Base-by-base conservation (phyloP, 2,113 vertebrate genomes). In the Menura novaehollandiae region DNA sequence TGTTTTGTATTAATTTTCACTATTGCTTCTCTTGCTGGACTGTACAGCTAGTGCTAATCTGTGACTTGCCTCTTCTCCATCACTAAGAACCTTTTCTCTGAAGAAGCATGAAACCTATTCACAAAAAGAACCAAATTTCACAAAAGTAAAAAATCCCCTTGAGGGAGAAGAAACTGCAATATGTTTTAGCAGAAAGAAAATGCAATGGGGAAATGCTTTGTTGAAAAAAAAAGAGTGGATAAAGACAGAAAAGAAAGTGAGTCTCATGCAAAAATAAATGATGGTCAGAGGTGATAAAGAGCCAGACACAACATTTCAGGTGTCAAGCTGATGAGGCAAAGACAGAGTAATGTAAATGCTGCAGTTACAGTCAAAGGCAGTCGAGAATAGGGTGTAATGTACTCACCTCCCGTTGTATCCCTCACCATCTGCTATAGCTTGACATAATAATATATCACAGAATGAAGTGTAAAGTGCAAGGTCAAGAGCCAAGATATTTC, bases 401-500 rank as follows among this genome's bases (percentile, higher is more conserved):
- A 84, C 82, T 91, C 79, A 92, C 68, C 75, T 95, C 60, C 51
- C 63, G 37, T 43, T 91, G 67, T 72, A 74, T 89, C 68, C 28
- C 46, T 83, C 73, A 94, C 79, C 83, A 88, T 88, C 91, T 96
- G 85, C 63, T 95, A 2, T 24, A 33, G 73, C 63, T 80, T 85
- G 94, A 88, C 88, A 83, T 21, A 37, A 74, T 15, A 66, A 64
- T 90, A 43, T 59, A 77, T 88, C 87, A 93, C 63, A 88, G 67
- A 94, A 83, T 44, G 59, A 93, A 86, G 74, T 35, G 81, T 72
- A 71, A 95, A 94, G 85, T 85, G 55, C 78, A 80, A 88, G 89
- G 75, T 93, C 82, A 93, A 80, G 88, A 93, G 46, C 27, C 63
- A 86, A 88, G 58, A 37, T 89, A 74, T 84, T 91, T 91, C 78